These are phyloP conservation scores for Rhaphigaster nebulosa DNA, from an alignment of 2,888 invertebrate genomes.

Conservation along the genomic window DNA sequence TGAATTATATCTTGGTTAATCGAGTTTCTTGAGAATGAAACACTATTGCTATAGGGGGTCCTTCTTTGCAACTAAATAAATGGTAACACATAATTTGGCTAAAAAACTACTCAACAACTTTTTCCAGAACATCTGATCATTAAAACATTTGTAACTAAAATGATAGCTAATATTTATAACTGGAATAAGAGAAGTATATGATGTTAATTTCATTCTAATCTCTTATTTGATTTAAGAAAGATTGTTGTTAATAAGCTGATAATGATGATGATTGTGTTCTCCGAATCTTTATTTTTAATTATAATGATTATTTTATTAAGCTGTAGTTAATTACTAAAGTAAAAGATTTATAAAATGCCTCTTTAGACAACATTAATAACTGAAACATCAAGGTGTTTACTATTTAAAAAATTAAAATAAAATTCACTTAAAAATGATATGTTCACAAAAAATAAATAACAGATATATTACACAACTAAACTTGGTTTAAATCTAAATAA, in stretches of 20 bases:
- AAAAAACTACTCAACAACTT: slow-evolving; percentile 23
- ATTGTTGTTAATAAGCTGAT: background rate
- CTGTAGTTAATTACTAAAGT: background rate
- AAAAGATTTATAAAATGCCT: background rate
- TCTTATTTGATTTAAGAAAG: background rate
- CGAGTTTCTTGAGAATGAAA: background rate
- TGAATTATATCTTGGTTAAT: slow-evolving; percentile 9
- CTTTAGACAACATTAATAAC: background rate
- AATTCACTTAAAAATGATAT: background rate
- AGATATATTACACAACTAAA: background rate
- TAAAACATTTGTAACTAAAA: slow-evolving; percentile 52
- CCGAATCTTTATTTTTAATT: background rate
- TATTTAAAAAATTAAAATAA: background rate
- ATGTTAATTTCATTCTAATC: background rate
- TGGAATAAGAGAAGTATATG: background rate
- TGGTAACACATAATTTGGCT: slow-evolving; percentile 39
- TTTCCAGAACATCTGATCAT: slow-evolving; percentile 44
- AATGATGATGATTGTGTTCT: background rate
- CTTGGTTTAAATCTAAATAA: background rate
- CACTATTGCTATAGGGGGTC: background rate
- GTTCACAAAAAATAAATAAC: background rate
- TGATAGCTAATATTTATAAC: slow-evolving; percentile 17
- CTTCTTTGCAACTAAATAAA: slow-evolving; percentile 29
- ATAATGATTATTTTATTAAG: background rate
- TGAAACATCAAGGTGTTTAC: background rate